These are phyloP conservation scores for Philypnodon macrostomus DNA, from an alignment of 2,797 vertebrate genomes.

Conservation along the genomic window DNA sequence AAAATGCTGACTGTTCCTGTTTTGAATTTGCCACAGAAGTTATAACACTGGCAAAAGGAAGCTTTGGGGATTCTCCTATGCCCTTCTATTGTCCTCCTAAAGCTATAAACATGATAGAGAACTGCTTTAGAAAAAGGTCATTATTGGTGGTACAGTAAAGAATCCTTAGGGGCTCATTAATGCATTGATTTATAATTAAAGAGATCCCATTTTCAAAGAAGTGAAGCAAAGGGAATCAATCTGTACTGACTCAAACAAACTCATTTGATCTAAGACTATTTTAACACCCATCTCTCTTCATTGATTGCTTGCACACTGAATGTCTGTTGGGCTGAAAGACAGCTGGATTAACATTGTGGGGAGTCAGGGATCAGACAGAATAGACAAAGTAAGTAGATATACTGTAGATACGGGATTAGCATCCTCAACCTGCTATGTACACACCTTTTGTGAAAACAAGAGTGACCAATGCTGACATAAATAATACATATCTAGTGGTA, in stretches of 20 bases:
- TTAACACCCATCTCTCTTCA: not conserved
- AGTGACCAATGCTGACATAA: too few species aligned
- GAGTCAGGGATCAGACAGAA: conserved; percentile 60
- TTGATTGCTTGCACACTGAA: not conserved
- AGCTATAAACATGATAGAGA: conserved; percentile 12
- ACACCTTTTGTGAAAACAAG: too few species aligned
- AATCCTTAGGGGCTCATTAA: conserved; percentile 33
- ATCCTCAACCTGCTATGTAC: too few species aligned
- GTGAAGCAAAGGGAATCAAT: not conserved
- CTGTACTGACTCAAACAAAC: not conserved
- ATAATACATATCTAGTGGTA: too few species aligned
- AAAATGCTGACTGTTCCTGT: not conserved
- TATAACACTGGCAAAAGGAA: not conserved
- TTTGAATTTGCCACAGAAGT: conserved; percentile 4
- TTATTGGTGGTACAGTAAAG: conserved; percentile 18
- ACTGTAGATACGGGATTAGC: conserved; percentile 62
- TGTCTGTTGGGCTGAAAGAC: conserved; percentile 31
- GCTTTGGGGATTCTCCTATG: too few species aligned
- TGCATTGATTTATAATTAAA: conserved; percentile 40
- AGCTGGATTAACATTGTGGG: conserved; percentile 55
- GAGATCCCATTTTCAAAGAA: conserved; percentile 6
- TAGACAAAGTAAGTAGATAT: conserved; percentile 58
- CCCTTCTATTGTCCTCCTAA: conserved; percentile 8
- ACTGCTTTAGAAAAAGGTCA: conserved; percentile 16
- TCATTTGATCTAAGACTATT: not conserved